Percentiles rank a stretch among this genome's conserved stretches.
phyloP scores from a whole-genome alignment of 2,113 vertebrate species.

The Cryptotis parvus region DNA sequence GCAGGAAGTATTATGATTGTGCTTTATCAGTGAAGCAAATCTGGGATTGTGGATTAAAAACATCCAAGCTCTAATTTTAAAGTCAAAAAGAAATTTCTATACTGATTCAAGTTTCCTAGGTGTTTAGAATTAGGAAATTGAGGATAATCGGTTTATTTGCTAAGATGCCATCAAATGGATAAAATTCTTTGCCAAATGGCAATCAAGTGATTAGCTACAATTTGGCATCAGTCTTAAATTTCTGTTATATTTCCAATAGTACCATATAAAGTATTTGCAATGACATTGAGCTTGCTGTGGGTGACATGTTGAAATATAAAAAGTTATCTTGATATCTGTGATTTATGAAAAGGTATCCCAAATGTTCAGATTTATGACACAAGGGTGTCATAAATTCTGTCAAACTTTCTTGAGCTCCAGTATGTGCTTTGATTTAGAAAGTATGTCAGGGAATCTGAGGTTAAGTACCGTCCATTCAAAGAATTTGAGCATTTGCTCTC shows the following conservation, averaged over 20 bases:
- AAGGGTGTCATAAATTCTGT: neutral
- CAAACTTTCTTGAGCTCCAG: neutral
- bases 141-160: slow-evolving; percentile 47
- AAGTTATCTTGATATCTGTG: slow-evolving; percentile 29
- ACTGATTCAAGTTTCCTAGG: slow-evolving; percentile 66
- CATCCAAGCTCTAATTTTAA: slow-evolving; percentile 58
- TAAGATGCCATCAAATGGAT: slow-evolving; percentile 26
- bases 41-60: slow-evolving; percentile 39
- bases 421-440: neutral
- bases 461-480: neutral
- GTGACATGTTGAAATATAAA: slow-evolving; percentile 65
- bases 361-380: slow-evolving; percentile 33
- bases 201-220: slow-evolving; percentile 57
- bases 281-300: slow-evolving; percentile 56
- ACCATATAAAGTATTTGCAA: slow-evolving; percentile 51
- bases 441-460: neutral
- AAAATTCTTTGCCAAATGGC: slow-evolving; percentile 73
- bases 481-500: neutral
- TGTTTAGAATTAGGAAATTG: slow-evolving; percentile 72
- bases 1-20: slow-evolving; percentile 36
- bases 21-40: slow-evolving; percentile 42
- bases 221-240: slow-evolving; percentile 66
- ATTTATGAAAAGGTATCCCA: slow-evolving; percentile 11
- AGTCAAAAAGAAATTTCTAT: slow-evolving; percentile 67
- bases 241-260: slow-evolving; percentile 62